Evolutionary conservation across 1,140 invertebrate genomes (phyloP).

Genomic region (Drosophila pruinosa): DNA sequence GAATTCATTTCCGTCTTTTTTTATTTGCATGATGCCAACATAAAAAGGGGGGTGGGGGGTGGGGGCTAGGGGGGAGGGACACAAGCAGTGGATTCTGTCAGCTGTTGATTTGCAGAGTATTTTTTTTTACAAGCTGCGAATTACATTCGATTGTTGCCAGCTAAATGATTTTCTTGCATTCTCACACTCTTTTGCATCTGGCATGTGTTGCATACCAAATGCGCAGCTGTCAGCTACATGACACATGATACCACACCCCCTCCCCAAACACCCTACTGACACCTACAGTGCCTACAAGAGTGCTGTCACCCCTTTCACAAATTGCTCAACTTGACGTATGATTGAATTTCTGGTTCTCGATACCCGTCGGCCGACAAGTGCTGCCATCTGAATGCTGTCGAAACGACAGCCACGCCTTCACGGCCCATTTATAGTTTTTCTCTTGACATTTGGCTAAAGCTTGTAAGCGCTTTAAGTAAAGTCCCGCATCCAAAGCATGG

Average conservation of each 20-base stretch:
- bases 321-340: constrained; percentile 62
- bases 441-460: constrained; percentile 51
- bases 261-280: not conserved
- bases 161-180: constrained; percentile 58
- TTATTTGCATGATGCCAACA: constrained; percentile 55
- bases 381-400: constrained; percentile 13
- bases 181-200: not conserved
- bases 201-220: constrained; percentile 30
- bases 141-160: constrained; percentile 72
- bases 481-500: constrained; percentile 6
- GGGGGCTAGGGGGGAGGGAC: not conserved
- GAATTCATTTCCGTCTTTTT: constrained; percentile 63
- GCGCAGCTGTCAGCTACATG: constrained; percentile 52
- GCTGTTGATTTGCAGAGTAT: constrained; percentile 48
- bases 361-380: constrained; percentile 21
- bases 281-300: not conserved
- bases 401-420: constrained; percentile 12
- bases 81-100: constrained; percentile 49
- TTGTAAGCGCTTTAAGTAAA: constrained; percentile 18
- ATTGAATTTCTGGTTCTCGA: constrained; percentile 72
- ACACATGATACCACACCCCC: constrained; percentile 1
- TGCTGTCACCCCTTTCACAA: constrained; percentile 13
- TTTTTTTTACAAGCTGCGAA: constrained; percentile 53
- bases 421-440: constrained; percentile 44
- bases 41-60: too few relatives aligned